Evolutionary conservation across 2,888 invertebrate species (phyloP).

Genomic region (Agrotis puta): DNA sequence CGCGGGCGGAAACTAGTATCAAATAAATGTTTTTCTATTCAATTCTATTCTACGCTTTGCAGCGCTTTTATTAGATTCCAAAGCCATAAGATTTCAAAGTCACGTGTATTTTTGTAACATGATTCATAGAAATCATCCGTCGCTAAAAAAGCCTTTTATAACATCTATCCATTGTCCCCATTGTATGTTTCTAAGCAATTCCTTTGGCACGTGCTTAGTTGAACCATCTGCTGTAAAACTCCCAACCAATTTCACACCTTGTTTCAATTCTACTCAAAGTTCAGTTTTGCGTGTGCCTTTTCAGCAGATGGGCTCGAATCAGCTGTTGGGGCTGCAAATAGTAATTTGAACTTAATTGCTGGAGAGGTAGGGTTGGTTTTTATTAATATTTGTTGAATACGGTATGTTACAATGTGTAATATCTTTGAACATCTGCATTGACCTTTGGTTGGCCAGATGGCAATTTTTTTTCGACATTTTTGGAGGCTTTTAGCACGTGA

Average conservation of each 20-base stretch:
- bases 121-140: conserved; percentile 24
- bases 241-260: conserved; percentile 11
- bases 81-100: neutral
- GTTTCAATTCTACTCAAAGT: accelerated
- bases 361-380: conserved; percentile 22
- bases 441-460: conserved; percentile 67
- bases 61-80: neutral
- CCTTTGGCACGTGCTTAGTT: conserved; percentile 60
- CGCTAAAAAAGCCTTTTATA: conserved; percentile 51
- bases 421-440: conserved; percentile 61
- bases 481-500: conserved; percentile 32
- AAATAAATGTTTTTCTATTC: no score
- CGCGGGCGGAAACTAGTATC: no score
- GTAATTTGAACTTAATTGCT: conserved; percentile 46
- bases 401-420: conserved; percentile 44
- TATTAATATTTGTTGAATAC: conserved; percentile 43
- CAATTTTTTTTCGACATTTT: conserved; percentile 47
- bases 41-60: neutral
- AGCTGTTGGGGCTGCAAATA: conserved; percentile 46
- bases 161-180: conserved; percentile 52
- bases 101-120: conserved; percentile 32
- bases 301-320: conserved; percentile 54
- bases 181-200: conserved; percentile 57
- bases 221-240: conserved; percentile 51
- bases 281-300: neutral